These are phyloP conservation scores for Habroteleia sp. DNA, from an alignment of 2,888 invertebrate genomes.

Conservation along the genomic window DNA sequence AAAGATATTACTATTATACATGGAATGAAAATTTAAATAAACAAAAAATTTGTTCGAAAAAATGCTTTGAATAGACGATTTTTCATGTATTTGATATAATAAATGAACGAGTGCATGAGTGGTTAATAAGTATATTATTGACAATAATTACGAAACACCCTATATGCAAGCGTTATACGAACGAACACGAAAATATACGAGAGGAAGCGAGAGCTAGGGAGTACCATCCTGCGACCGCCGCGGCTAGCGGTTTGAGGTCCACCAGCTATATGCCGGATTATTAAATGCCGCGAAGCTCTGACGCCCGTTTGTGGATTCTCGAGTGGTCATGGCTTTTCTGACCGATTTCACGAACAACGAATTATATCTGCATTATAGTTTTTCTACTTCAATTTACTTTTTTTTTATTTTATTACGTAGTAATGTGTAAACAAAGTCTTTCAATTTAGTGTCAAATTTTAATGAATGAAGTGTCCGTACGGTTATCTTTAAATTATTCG, in stretches of 20 bases:
- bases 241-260: conserved; percentile 79
- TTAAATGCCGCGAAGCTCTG: conserved; percentile 76
- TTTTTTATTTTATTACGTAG: background rate
- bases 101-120: conserved; percentile 18
- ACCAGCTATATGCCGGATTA: conserved; percentile 78
- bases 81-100: conserved; percentile 15
- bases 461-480: too few relatives aligned
- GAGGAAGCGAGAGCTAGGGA: conserved; percentile 64
- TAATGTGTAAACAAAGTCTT: too few relatives aligned
- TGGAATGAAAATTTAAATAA: background rate
- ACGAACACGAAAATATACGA: conserved; percentile 38
- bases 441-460: too few relatives aligned
- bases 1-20: too few relatives aligned
- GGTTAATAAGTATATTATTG: conserved; percentile 25
- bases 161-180: conserved; percentile 32
- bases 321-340: conserved; percentile 68
- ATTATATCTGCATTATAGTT: conserved; percentile 22
- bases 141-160: conserved; percentile 45
- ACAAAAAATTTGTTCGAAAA: background rate
- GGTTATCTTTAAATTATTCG: too few relatives aligned
- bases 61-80: too few relatives aligned
- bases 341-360: conserved; percentile 51
- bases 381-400: conserved; percentile 26
- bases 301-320: conserved; percentile 76
- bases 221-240: conserved; percentile 73